phyloP scores from a whole-genome alignment of 2,888 invertebrate species.

The Acanthosoma haemorrhoidale region DNA sequence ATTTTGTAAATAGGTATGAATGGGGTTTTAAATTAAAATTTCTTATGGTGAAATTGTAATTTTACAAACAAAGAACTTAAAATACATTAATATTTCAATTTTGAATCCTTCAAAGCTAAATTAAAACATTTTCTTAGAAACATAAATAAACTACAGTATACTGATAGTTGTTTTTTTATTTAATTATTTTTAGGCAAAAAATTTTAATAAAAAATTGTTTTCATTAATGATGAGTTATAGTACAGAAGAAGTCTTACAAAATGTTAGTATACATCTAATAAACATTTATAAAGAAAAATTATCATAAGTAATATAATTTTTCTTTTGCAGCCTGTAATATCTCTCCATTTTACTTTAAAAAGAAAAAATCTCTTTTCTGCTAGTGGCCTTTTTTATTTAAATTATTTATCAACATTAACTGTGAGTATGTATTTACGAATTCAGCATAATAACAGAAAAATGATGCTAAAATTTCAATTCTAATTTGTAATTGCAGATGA shows the following conservation, averaged over 20 bases:
- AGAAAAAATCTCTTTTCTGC: not conserved
- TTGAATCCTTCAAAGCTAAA: too few relatives aligned
- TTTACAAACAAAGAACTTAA: too few relatives aligned
- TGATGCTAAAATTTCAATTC: not conserved
- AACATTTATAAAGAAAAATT: too few relatives aligned
- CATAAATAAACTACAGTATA: too few relatives aligned
- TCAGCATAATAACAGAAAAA: too few relatives aligned
- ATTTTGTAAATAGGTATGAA: too few relatives aligned
- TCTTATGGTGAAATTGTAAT: too few relatives aligned
- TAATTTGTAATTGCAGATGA: not conserved
- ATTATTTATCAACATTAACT: not conserved
- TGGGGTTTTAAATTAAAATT: too few relatives aligned
- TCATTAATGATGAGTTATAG: not conserved
- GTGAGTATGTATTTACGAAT: not conserved
- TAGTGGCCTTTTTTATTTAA: not conserved
- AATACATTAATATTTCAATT: too few relatives aligned
- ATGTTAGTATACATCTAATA: not conserved
- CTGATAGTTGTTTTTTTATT: too few relatives aligned
- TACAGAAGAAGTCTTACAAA: not conserved
- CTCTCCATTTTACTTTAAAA: not conserved
- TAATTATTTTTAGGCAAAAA: not conserved
- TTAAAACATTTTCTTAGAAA: too few relatives aligned
- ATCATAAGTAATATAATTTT: not conserved
- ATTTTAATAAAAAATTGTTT: conserved; percentile 9
- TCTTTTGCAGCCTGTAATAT: not conserved